Conservation (phyloP, 2,113 vertebrate species). For the Ursus arctos region DNA sequence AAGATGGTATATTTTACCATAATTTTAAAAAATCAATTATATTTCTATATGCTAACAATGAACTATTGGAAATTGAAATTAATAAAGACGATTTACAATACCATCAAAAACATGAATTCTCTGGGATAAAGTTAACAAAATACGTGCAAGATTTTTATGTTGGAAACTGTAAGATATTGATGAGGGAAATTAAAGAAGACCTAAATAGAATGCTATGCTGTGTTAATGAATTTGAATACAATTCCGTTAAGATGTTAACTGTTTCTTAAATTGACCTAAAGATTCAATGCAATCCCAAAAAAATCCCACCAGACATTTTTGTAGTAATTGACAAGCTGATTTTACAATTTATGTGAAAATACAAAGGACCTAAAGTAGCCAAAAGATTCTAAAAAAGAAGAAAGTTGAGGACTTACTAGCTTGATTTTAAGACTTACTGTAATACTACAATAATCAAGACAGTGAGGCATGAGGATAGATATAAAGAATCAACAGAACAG, state of each 20-base stretch:
- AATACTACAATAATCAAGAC: not conserved
- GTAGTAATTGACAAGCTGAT: not conserved
- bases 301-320: not conserved
- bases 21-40: not conserved
- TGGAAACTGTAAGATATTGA: not conserved
- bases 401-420: not conserved
- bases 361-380: not conserved
- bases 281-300: not conserved
- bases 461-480: not conserved
- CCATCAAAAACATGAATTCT: not conserved
- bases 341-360: not conserved
- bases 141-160: not conserved
- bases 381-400: not conserved
- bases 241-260: not conserved
- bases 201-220: not conserved
- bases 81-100: not conserved
- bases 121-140: not conserved
- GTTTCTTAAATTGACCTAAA: not conserved
- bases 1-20: not conserved
- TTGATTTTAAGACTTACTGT: not conserved
- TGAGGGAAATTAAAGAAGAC: not conserved
- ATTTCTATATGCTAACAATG: not conserved
- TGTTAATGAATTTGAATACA: not conserved
- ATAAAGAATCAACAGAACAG: not conserved
- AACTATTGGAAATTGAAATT: not conserved